phyloP scores from a whole-genome alignment of 2,888 invertebrate genomes.

The Carterocephalus palaemon region DNA sequence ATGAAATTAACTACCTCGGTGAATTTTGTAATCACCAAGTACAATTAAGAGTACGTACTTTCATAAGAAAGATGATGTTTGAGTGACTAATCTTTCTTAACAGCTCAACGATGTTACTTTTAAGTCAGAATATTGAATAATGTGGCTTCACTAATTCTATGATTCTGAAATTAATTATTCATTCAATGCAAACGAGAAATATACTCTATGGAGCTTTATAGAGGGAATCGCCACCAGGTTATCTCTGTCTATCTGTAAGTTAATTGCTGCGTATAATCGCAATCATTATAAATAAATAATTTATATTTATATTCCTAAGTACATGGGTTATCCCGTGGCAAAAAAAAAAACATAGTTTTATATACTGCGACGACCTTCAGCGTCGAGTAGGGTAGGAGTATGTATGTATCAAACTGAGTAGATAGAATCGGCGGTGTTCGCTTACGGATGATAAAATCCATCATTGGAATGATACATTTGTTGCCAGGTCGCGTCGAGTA shows the following conservation, averaged over 20 bases:
- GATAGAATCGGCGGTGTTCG: constrained; percentile 9
- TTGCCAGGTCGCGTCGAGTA: constrained; percentile 62
- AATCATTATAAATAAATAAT: constrained; percentile 3
- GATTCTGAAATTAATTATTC: constrained; percentile 1
- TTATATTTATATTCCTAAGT: constrained; percentile 15
- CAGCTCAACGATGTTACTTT: background rate
- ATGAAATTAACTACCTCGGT: constrained; percentile 18
- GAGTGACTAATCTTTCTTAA: background rate
- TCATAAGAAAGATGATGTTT: constrained; percentile 1
- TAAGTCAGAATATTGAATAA: background rate
- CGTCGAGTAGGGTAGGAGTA: constrained; percentile 5
- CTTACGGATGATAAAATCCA: constrained; percentile 32
- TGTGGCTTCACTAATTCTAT: background rate
- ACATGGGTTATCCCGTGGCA: constrained; percentile 9
- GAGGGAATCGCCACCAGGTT: constrained; percentile 8
- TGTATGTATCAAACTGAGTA: constrained; percentile 11
- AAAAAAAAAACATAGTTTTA: constrained; percentile 16
- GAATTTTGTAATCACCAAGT: background rate
- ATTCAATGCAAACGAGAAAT: background rate
- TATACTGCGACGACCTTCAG: constrained; percentile 4
- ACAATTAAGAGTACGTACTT: constrained; percentile 7
- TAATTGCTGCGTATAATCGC: constrained; percentile 12
- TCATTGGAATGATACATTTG: constrained; percentile 52
- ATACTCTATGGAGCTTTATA: constrained; percentile 19
- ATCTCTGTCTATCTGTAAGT: constrained; percentile 15